Percentiles rank a stretch among this genome's conserved stretches.
Conservation (phyloP, 1,140 invertebrate species). For the Drosophila malerkotliana region DNA sequence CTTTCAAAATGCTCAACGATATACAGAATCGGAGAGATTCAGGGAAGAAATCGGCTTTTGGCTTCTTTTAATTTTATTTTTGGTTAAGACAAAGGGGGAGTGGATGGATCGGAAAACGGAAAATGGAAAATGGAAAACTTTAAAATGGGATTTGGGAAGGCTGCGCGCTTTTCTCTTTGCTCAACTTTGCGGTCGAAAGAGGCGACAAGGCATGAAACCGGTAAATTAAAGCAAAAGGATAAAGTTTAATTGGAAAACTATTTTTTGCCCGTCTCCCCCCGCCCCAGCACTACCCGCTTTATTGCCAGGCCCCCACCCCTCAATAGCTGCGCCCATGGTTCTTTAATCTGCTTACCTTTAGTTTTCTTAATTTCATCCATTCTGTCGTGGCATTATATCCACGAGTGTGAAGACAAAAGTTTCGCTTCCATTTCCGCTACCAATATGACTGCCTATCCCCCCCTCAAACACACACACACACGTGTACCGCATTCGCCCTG, state of each 20-base stretch:
- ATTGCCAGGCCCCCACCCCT: background rate
- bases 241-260: slow-evolving; percentile 84
- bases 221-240: slow-evolving; percentile 84
- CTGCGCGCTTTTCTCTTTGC: slow-evolving; percentile 50
- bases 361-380: slow-evolving; percentile 80
- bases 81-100: background rate
- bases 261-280: slow-evolving; percentile 63
- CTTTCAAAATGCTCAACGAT: slow-evolving; percentile 41
- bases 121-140: slow-evolving; percentile 69
- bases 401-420: slow-evolving; percentile 76
- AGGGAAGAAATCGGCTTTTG: slow-evolving; percentile 56
- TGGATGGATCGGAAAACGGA: slow-evolving; percentile 16
- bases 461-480: background rate
- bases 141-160: slow-evolving; percentile 69
- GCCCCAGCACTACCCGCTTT: background rate
- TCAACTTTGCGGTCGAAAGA: slow-evolving; percentile 80
- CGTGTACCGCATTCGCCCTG: too few species aligned
- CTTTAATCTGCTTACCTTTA: slow-evolving; percentile 82
- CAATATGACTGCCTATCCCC: slow-evolving; percentile 66
- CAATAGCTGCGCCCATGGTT: slow-evolving; percentile 22
- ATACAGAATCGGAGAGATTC: slow-evolving; percentile 36
- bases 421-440: slow-evolving; percentile 78
- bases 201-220: slow-evolving; percentile 84
- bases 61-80: slow-evolving; percentile 3
- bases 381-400: slow-evolving; percentile 76